phyloP scores from a whole-genome alignment of 2,888 invertebrate species.

The Malthinus seriepunctatus region DNA sequence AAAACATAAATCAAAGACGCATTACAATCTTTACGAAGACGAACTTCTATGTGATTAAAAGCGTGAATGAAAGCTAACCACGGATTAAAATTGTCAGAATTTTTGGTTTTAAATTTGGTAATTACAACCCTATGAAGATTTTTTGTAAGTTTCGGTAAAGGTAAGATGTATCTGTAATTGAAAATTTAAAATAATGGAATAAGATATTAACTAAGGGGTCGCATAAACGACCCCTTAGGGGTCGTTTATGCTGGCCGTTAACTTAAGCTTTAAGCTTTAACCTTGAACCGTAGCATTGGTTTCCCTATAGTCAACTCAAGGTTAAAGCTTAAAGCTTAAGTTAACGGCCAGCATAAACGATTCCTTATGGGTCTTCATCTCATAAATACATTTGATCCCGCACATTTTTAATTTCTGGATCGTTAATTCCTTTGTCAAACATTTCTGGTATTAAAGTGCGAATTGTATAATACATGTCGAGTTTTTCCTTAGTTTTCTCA shows the following conservation, averaged over 20 bases:
- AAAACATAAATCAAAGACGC: slow-evolving; percentile 55
- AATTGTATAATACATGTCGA: slow-evolving; percentile 90
- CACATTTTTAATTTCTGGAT: slow-evolving; percentile 61
- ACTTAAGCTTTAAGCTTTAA: no score
- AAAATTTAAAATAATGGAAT: background rate
- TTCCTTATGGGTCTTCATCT: no score
- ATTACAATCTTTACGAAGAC: slow-evolving; percentile 55
- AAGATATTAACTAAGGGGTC: no score
- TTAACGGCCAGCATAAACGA: no score
- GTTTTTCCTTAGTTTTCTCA: slow-evolving; percentile 81
- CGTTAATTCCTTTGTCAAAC: background rate
- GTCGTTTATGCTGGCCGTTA: no score
- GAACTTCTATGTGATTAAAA: slow-evolving; percentile 55
- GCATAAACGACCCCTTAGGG: no score
- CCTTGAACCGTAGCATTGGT: no score
- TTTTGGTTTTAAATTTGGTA: slow-evolving; percentile 50
- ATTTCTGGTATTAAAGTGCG: slow-evolving; percentile 77
- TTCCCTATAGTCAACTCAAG: no score
- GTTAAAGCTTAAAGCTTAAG: no score
- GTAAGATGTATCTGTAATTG: slow-evolving; percentile 51
- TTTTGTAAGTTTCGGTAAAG: slow-evolving; percentile 55
- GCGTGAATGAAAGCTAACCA: slow-evolving; percentile 51
- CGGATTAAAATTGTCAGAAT: slow-evolving; percentile 47
- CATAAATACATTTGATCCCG: slow-evolving; percentile 65
- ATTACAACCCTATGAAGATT: slow-evolving; percentile 55